Base-by-base conservation (phyloP, 2,113 vertebrate species). In the Tiliqua scincoides region DNA sequence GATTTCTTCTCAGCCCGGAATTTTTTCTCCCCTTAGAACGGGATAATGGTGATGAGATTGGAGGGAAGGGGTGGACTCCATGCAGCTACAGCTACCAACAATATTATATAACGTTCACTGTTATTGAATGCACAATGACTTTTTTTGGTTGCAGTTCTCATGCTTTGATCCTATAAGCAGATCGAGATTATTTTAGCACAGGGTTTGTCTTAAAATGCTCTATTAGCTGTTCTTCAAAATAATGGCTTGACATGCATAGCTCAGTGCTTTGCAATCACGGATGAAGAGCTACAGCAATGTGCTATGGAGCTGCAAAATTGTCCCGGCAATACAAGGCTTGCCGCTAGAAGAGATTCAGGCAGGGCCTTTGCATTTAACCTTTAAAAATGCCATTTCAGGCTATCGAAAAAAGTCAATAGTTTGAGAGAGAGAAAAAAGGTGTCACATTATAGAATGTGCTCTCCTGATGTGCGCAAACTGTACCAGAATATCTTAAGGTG, bases 341-440 rank as follows among this genome's bases (percentile, higher is more conserved):
- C 83, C 89, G 82, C 18, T 81, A 81, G 12, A 89, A 79, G 25
- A 88, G 78, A 23, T 20, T 84, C 0, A 0, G 43, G 89, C 83
- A 68, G 80, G 63, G 65, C 68, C 57, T 87, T 89, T 74, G 71
- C 83, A 86, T 86, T 91, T 95, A 92, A 85, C 79, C 92, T 92
- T 87, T 91, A 93, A 88, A 83, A 89, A 90, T 88, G 88, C 65
- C 75, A 92, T 79, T 90, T 94, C 91, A 93, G 93, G 82, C 61
- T 84, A 94, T 54, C 90, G 82, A 85, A 93, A 93, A 85, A 85
- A 94, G 82, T 67, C 0, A 3, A 82, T 90, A 90, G 86, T 90
- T 80, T 85, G 80, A 79, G 87, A 48, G 54, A 48, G 30, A 4
- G 37, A 35, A 76, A 91, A 90, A 93, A 85, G n/a, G 59, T 43